Evolutionary conservation across 2,888 invertebrate species (phyloP), one percentile per base, ranked within the genome.

Genomic region (Drosophila borealis): DNA sequence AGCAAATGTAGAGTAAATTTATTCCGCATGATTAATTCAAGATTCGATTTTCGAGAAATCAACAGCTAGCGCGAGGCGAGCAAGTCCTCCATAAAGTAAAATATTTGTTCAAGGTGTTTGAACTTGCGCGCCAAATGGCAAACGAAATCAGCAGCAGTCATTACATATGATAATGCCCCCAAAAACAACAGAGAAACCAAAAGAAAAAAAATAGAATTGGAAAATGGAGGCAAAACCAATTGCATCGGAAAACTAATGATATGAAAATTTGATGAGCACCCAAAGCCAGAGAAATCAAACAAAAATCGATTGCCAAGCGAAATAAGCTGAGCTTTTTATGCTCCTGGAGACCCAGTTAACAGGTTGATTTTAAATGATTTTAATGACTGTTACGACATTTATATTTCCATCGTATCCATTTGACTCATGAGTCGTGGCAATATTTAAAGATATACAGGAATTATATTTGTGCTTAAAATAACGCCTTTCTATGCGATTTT

Each of bases 11-110:
- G 85, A 82, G 73, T 75, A 85, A 91, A 91, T 91, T 91, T 90
- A 91, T 91, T 91, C 91, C 91, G 75, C 90, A 86, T 91, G 91
- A 91, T 91, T 91, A 91, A 89, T 89, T 90, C 81, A 78, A 81
- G 81, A 82, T 90, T 89, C 90, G 83, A 91, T 89, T 89, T 80
- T 75, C 67, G 10, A 13, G 62, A 68, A 78, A 73, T 72, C 75
- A 73, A 67, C 57, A 60, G 50, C 36, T 46, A 53, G 13, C 51
- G 17, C 41, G 14, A 48, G 54, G 10, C 13, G 48, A 42, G 36
- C 57, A 51, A 45, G 13, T 42, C 41, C 42, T 8, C 42, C 60
- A 71, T 76, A 59, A 73, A 79, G 71, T 74, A 64, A 87, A 86
- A 89, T 86, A 86, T 86, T 86, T 87, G 81, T 81, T 87, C 86